Percentiles rank a stretch among this genome's conserved stretches.
These are phyloP conservation scores for Dipus sagitta DNA, from an alignment of 2,797 vertebrate genomes.

Conservation along the genomic window DNA sequence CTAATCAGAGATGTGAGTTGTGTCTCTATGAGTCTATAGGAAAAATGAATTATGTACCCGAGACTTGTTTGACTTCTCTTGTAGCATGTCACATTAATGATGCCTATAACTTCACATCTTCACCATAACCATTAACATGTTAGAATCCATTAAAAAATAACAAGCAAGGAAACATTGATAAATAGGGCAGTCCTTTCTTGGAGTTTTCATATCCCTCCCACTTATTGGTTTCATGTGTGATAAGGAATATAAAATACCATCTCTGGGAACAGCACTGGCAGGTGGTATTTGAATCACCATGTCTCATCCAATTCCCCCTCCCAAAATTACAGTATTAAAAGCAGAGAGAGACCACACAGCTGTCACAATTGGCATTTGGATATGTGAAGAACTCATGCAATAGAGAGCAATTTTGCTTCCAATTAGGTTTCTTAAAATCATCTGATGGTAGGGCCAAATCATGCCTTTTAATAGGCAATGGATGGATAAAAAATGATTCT, in stretches of 20 bases:
- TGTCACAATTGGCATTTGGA: slow-evolving; percentile 69
- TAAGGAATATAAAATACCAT: not conserved
- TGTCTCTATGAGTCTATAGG: slow-evolving; percentile 17
- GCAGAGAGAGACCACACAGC: slow-evolving; percentile 43
- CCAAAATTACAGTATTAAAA: slow-evolving; percentile 70
- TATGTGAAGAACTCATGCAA: slow-evolving; percentile 58
- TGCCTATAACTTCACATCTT: slow-evolving; percentile 32
- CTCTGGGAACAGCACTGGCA: slow-evolving; percentile 25
- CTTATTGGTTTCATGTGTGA: not conserved
- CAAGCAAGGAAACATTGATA: not conserved
- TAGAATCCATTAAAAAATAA: not conserved
- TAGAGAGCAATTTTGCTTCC: slow-evolving; percentile 72
- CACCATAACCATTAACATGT: not conserved
- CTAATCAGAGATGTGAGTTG: slow-evolving; percentile 43
- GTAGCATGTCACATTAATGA: slow-evolving; percentile 30
- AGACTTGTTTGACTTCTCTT: slow-evolving; percentile 40
- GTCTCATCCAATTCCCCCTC: slow-evolving; percentile 4
- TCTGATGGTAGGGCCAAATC: slow-evolving; percentile 52
- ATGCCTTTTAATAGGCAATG: slow-evolving; percentile 60
- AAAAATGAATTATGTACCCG: slow-evolving; percentile 35
- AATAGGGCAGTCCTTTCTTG: not conserved
- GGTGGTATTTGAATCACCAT: slow-evolving; percentile 46
- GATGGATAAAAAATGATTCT: slow-evolving; percentile 62
- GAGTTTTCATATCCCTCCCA: not conserved
- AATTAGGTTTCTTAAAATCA: slow-evolving; percentile 72